phyloP scores from a whole-genome alignment of 2,797 vertebrate species.

The Poecilia wingei region DNA sequence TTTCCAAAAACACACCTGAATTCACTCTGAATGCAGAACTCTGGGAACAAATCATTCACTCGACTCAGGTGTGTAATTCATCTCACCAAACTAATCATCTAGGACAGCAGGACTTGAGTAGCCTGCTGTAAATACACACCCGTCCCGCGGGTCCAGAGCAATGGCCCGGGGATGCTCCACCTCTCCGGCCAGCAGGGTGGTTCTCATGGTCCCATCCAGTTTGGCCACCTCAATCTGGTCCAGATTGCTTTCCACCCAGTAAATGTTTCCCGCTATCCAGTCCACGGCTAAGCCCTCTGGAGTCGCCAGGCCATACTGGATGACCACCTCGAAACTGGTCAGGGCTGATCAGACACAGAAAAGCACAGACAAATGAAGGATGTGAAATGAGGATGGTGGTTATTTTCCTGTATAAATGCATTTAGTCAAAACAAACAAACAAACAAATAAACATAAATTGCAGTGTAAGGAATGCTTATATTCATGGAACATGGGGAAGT shows the following conservation, averaged over 20 bases:
- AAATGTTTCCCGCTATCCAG: conserved; percentile 99
- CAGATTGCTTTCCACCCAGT: conserved; percentile 99
- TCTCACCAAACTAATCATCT: not conserved
- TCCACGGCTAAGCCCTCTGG: conserved; percentile 96
- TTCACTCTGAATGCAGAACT: not conserved
- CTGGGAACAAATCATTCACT: not conserved
- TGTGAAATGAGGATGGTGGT: not conserved
- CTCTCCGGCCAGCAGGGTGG: conserved; percentile 93
- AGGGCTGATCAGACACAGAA: conserved; percentile 78
- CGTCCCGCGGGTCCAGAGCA: conserved; percentile 93
- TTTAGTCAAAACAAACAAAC: conserved; percentile 11
- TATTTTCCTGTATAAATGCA: not conserved
- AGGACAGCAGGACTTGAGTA: not conserved
- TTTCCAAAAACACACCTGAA: not conserved
- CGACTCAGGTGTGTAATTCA: not conserved
- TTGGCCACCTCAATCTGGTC: conserved; percentile 99
- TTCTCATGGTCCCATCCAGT: conserved; percentile 94
- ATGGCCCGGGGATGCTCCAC: conserved; percentile 97
- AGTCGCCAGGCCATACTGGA: conserved; percentile 95
- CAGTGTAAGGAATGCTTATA: conserved; percentile 21
- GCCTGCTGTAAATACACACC: conserved; percentile 77
- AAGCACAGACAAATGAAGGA: not conserved
- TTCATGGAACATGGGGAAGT: conserved; percentile 19
- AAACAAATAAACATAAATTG: not conserved
- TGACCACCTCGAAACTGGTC: conserved; percentile 97